A percentile compares a stretch with the other conserved stretches of the same genome.
Evolutionary conservation across 2,797 vertebrate genomes (phyloP).

Genomic region (Dendrocincla fuliginosa): DNA sequence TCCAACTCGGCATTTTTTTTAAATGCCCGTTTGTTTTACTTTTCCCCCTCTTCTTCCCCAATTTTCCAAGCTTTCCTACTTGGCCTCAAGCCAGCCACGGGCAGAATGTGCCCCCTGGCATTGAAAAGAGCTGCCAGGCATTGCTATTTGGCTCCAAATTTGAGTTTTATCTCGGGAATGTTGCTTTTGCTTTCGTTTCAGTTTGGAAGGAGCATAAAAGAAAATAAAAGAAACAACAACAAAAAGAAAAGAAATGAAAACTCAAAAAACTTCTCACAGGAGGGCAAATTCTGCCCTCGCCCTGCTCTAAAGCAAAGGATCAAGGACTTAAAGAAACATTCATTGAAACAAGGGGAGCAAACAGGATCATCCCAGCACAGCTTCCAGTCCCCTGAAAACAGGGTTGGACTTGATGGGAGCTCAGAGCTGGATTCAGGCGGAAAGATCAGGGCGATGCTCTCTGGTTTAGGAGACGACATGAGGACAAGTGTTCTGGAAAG

Average conservation of each 20-base stretch:
- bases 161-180: background rate
- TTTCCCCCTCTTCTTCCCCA: accelerated
- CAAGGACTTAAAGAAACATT: background rate
- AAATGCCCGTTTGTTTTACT: background rate
- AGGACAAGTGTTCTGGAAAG: background rate
- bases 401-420: background rate
- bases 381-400: background rate
- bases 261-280: background rate
- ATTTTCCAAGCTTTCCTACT: background rate
- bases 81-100: background rate
- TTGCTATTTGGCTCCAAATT: background rate
- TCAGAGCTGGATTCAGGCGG: background rate
- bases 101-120: background rate
- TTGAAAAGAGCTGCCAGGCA: accelerated
- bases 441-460: background rate
- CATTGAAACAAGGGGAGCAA: background rate
- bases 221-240: background rate
- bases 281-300: background rate
- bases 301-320: background rate
- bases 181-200: background rate
- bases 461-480: background rate
- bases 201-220: background rate
- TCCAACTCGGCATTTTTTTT: accelerated
- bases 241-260: background rate
- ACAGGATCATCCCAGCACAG: background rate